These are phyloP conservation scores for Lordiphosa mommai DNA, from an alignment of 1,140 invertebrate genomes.

Conservation along the genomic window DNA sequence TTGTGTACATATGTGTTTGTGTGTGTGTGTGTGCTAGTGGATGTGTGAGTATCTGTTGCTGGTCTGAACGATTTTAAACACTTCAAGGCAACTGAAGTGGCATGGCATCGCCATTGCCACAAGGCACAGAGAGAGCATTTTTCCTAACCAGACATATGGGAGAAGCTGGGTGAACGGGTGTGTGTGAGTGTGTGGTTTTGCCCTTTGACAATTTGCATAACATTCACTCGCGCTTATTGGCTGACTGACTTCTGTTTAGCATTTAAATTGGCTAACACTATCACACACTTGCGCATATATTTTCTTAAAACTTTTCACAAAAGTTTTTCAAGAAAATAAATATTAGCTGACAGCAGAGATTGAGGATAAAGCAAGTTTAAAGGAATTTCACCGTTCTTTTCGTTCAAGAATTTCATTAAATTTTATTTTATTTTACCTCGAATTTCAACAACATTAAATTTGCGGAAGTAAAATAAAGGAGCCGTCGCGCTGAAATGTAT, in stretches of 20 bases:
- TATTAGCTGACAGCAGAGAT: not conserved
- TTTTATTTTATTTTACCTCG: too few species aligned
- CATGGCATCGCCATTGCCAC: not conserved
- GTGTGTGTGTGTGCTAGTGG: conserved; percentile 2
- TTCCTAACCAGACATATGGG: not conserved
- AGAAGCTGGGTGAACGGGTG: not conserved
- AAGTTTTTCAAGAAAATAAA: conserved; percentile 3
- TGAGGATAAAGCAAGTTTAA: not conserved
- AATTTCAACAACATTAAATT: too few species aligned
- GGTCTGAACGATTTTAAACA: conserved; percentile 4
- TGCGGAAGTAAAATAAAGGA: too few species aligned
- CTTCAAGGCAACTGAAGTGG: not conserved
- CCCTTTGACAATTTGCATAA: conserved; percentile 43
- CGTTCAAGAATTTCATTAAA: too few species aligned
- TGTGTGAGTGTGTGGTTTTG: not conserved
- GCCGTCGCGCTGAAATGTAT: too few species aligned
- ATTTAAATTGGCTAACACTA: conserved; percentile 39
- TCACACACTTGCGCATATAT: conserved; percentile 3
- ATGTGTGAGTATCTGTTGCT: conserved; percentile 7
- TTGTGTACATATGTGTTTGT: not conserved
- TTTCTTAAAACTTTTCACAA: conserved; percentile 1
- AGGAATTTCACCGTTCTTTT: too few species aligned
- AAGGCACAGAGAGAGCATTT: not conserved
- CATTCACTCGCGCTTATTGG: conserved; percentile 40
- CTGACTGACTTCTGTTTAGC: conserved; percentile 25